phyloP scores from a whole-genome alignment of 2,113 vertebrate species.

The Corynorhinus townsendii region DNA sequence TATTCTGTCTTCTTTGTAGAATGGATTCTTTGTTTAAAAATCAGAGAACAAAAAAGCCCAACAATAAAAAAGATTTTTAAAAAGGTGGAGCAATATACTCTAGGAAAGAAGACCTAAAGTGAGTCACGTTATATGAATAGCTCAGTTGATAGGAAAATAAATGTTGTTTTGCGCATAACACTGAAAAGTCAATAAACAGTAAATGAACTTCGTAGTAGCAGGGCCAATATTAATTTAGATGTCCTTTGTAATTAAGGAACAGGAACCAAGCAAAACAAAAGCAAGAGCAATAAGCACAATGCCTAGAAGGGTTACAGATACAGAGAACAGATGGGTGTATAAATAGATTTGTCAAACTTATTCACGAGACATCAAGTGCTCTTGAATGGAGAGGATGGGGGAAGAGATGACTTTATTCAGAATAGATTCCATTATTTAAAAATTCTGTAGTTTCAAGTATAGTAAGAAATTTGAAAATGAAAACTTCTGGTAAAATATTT shows the following conservation, averaged over 20 bases:
- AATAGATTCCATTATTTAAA: neutral
- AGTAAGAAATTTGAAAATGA: neutral
- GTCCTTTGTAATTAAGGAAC: slow-evolving; percentile 49
- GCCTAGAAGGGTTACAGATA: neutral
- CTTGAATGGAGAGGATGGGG: neutral
- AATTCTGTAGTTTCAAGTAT: neutral
- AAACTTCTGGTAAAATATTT: neutral
- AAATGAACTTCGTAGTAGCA: slow-evolving; percentile 13
- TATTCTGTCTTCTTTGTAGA: slow-evolving; percentile 35
- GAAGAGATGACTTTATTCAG: neutral
- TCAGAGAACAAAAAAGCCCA: slow-evolving; percentile 9
- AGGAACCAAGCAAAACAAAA: slow-evolving; percentile 35
- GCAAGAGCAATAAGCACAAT: neutral
- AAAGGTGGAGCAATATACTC: neutral
- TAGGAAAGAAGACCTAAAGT: neutral
- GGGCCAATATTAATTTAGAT: slow-evolving; percentile 21
- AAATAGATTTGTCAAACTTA: slow-evolving; percentile 15
- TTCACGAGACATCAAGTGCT: neutral
- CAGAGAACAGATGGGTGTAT: neutral
- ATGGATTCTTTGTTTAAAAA: slow-evolving; percentile 60
- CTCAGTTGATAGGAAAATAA: slow-evolving; percentile 56
- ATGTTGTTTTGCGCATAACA: slow-evolving; percentile 59
- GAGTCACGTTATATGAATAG: slow-evolving; percentile 8
- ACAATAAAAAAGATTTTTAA: neutral
- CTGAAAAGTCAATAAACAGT: slow-evolving; percentile 50